phyloP scores from a whole-genome alignment of 2,797 vertebrate species.

The Danionella dracula region DNA sequence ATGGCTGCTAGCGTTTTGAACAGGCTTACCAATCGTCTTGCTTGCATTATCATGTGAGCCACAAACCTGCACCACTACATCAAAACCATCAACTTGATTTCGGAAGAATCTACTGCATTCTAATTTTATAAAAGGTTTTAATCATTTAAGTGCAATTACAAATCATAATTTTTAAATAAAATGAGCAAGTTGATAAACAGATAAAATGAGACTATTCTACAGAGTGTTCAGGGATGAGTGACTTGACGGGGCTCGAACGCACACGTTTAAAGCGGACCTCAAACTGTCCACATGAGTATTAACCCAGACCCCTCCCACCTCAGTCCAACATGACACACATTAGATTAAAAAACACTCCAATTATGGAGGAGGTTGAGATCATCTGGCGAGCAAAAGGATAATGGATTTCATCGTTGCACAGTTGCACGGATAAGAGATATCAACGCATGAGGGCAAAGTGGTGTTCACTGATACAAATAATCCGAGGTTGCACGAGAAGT shows the following conservation, averaged over 20 bases:
- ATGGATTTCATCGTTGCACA: background rate
- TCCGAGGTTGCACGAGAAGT: background rate
- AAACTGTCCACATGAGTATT: background rate
- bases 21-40: too few relatives aligned
- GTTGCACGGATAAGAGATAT: background rate
- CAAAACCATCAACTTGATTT: background rate
- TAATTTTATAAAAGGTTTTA: conserved; percentile 8
- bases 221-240: background rate
- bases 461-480: background rate
- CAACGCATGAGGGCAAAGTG: background rate
- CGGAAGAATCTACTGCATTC: background rate
- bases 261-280: background rate
- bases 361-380: conserved; percentile 4
- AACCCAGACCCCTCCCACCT: background rate
- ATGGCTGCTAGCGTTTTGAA: too few relatives aligned
- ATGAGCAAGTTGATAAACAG: background rate
- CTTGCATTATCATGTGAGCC: too few relatives aligned
- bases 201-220: background rate
- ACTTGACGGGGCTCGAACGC: background rate
- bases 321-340: background rate
- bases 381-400: background rate
- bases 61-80: too few relatives aligned
- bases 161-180: conserved; percentile 31
- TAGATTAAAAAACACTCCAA: conserved; percentile 27
- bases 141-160: conserved; percentile 34